These are phyloP conservation scores for Chymomyza caudatula DNA, from an alignment of 2,888 invertebrate species.

Conservation along the genomic window DNA sequence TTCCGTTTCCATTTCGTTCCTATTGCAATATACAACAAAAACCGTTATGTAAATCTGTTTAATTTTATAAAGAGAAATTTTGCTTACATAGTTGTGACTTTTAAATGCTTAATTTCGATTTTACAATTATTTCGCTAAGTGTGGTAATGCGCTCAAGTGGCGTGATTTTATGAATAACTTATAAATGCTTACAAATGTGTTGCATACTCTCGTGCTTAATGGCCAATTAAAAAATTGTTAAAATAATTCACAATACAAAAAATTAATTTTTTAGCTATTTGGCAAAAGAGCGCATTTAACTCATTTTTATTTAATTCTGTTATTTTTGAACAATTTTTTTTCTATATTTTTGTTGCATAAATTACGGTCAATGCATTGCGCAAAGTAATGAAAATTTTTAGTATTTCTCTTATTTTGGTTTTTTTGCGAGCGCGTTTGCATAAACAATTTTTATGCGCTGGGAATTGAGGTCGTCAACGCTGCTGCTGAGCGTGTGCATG, in stretches of 20 bases:
- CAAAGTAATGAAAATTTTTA: conserved; percentile 44
- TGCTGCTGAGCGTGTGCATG: conserved; percentile 28
- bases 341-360: conserved; percentile 13
- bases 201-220: conserved; percentile 30
- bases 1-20: too few species aligned
- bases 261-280: conserved; percentile 12
- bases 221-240: conserved; percentile 44
- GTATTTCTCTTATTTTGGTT: conserved; percentile 20
- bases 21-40: too few species aligned
- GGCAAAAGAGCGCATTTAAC: conserved; percentile 9
- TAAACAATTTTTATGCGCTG: conserved; percentile 55
- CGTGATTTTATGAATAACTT: conserved; percentile 8
- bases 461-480: conserved; percentile 57
- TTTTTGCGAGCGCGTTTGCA: conserved; percentile 4
- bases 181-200: conserved; percentile 13
- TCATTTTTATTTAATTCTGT: not conserved
- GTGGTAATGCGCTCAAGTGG: not conserved
- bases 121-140: not conserved
- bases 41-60: too few species aligned
- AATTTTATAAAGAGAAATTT: not conserved
- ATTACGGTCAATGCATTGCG: conserved; percentile 50
- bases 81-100: not conserved
- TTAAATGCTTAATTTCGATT: not conserved
- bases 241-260: conserved; percentile 27
- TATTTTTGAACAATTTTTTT: not conserved